Evolutionary conservation across 1,140 invertebrate genomes (phyloP).

Genomic region (Sesamia nonagrioides): DNA sequence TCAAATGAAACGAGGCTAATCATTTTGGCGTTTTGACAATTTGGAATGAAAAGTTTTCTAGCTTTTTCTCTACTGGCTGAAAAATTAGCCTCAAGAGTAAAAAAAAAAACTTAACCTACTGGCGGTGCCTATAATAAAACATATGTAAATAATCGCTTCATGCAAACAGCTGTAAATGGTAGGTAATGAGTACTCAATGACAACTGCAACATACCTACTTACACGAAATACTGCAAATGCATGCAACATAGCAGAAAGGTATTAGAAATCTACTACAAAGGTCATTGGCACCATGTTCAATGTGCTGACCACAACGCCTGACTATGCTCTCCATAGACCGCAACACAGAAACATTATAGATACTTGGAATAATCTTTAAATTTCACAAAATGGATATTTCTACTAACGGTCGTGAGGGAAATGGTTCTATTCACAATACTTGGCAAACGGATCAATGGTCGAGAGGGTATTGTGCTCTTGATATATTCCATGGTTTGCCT

Average conservation of each 20-base stretch:
- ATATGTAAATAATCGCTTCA: too few relatives aligned
- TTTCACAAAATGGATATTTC: conserved; percentile 6
- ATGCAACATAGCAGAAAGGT: conserved; percentile 36
- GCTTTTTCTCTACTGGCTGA: too few relatives aligned
- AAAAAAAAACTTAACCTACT: too few relatives aligned
- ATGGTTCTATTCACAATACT: neutral
- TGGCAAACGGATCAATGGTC: neutral
- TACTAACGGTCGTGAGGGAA: neutral
- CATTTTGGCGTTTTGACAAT: too few relatives aligned
- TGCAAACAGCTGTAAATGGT: too few relatives aligned
- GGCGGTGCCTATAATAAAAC: too few relatives aligned
- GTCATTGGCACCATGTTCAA: conserved; percentile 43
- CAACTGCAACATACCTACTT: neutral
- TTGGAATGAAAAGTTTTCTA: too few relatives aligned
- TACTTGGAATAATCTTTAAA: neutral
- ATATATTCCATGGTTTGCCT: neutral
- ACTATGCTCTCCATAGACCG: neutral
- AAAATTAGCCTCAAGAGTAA: too few relatives aligned
- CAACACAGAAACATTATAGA: conserved; percentile 9
- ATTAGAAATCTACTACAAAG: conserved; percentile 55
- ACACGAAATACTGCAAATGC: conserved; percentile 8
- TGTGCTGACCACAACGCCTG: conserved; percentile 13
- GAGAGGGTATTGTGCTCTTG: neutral
- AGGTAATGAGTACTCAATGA: conserved; percentile 5
- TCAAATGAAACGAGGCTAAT: too few relatives aligned